A percentile compares a stretch with the other conserved stretches of the same genome.
Evolutionary conservation across 2,797 vertebrate species (phyloP).

Genomic region (Nasua narica): DNA sequence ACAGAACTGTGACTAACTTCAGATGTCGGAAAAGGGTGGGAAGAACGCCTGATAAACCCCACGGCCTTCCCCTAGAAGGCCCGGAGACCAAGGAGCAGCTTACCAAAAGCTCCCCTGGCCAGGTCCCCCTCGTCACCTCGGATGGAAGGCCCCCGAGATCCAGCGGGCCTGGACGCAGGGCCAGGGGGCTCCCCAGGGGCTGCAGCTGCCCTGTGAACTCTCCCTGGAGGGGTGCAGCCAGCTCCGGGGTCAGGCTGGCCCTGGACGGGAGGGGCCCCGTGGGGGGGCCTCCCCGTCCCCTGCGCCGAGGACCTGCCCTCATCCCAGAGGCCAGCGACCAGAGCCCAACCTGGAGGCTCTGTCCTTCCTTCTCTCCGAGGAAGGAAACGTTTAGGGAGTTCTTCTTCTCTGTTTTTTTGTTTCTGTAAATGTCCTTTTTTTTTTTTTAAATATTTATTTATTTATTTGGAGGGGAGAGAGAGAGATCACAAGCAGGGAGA

Average conservation of each 20-base stretch:
- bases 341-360: background rate
- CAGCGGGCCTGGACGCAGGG: background rate
- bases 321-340: background rate
- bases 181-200: fast-evolving
- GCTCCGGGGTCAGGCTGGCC: background rate
- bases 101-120: fast-evolving
- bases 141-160: background rate
- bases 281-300: fast-evolving
- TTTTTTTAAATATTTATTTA: no score
- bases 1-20: conserved; percentile 12
- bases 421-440: background rate
- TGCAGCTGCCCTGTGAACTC: background rate
- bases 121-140: background rate
- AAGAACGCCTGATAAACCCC: background rate
- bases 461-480: background rate
- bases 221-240: background rate
- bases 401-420: background rate
- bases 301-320: fast-evolving
- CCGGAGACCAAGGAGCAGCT: background rate
- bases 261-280: background rate
- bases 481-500: background rate
- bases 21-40: background rate
- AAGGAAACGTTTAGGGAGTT: background rate
- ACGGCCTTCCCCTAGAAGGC: background rate
- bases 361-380: background rate